These are phyloP conservation scores for Boloria selene DNA, from an alignment of 2,888 invertebrate species.

Conservation along the genomic window DNA sequence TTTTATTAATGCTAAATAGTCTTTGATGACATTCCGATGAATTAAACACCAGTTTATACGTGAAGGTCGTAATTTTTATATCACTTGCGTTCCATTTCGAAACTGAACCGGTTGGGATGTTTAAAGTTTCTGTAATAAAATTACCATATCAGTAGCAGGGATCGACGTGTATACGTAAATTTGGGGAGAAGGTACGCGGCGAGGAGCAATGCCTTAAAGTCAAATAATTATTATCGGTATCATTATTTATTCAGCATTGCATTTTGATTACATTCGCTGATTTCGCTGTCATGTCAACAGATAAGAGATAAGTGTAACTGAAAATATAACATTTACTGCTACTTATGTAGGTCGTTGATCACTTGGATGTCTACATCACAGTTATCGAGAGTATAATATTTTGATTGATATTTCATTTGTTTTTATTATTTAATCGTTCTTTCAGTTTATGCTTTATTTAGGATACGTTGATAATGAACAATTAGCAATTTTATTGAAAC, in stretches of 20 bases:
- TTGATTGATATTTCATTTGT: not conserved
- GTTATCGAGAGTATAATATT: conserved; percentile 2
- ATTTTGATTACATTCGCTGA: conserved; percentile 41
- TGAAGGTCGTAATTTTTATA: conserved; percentile 72
- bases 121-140: conserved; percentile 77
- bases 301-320: conserved; percentile 29
- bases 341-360: conserved; percentile 29
- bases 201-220: conserved; percentile 38
- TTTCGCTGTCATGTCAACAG: conserved; percentile 33
- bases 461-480: conserved; percentile 7
- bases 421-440: not conserved
- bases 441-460: not conserved
- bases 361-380: conserved; percentile 11
- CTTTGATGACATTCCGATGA: conserved; percentile 52
- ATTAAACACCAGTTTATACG: conserved; percentile 53
- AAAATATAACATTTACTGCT: conserved; percentile 19
- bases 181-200: conserved; percentile 50
- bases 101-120: conserved; percentile 74
- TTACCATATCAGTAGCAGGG: conserved; percentile 72
- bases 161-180: conserved; percentile 50
- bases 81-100: conserved; percentile 75
- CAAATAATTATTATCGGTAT: conserved; percentile 24
- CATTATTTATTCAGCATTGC: conserved; percentile 31
- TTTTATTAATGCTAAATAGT: conserved; percentile 29
- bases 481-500: not conserved